Conservation (phyloP, 2,888 invertebrate genomes). For the Hartigia nigra region DNA sequence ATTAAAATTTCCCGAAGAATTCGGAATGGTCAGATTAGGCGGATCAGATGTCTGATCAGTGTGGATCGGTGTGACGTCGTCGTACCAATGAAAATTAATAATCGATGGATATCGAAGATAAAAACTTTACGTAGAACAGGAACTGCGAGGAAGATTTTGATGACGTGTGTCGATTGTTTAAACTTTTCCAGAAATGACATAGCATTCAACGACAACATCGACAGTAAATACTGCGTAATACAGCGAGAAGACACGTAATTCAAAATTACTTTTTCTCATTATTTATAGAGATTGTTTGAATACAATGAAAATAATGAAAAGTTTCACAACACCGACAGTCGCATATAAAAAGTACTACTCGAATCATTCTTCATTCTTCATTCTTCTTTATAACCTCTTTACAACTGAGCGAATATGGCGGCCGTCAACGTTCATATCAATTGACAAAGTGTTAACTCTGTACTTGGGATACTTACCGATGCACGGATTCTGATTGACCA, state of each 20-base stretch:
- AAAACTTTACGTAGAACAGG: background rate
- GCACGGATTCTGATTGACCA: constrained; percentile 93
- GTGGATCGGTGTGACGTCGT: no score
- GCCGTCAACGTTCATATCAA: background rate
- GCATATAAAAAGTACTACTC: constrained; percentile 15
- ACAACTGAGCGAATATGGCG: background rate
- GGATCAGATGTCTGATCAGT: no score
- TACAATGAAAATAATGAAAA: constrained; percentile 21
- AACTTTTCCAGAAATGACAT: background rate
- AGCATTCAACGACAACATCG: background rate
- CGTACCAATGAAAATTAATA: no score
- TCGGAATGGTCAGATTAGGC: background rate
- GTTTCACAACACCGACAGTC: constrained; percentile 35
- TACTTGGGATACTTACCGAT: constrained; percentile 78
- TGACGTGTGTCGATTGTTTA: background rate
- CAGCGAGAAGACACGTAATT: background rate
- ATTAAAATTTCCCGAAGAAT: background rate
- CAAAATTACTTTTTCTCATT: constrained; percentile 16
- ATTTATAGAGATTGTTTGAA: constrained; percentile 19
- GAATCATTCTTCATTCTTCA: background rate
- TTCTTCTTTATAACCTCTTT: background rate
- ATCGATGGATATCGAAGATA: no score
- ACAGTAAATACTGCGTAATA: background rate
- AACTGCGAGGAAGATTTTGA: background rate
- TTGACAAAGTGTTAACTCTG: background rate